These are phyloP conservation scores for Nomia melanderi DNA, from an alignment of 1,140 invertebrate species.

Conservation along the genomic window DNA sequence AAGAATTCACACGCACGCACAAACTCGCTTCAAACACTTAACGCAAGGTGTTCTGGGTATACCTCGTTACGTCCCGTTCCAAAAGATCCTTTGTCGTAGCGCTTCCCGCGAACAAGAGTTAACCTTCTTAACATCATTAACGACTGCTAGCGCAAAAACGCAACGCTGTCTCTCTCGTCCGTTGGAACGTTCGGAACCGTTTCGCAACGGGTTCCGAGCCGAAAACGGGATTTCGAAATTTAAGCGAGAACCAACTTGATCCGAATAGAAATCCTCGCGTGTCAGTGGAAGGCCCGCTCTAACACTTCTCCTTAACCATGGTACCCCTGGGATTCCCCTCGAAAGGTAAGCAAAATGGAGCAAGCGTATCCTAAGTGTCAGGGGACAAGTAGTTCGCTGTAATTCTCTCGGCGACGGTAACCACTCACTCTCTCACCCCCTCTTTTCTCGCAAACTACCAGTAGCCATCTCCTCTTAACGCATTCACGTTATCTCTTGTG, in stretches of 20 bases:
- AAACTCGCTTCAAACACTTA: constrained; percentile 24
- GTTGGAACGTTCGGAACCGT: too few relatives aligned
- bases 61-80: background rate
- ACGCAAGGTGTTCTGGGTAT: constrained; percentile 14
- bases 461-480: background rate
- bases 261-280: background rate
- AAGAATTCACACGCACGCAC: constrained; percentile 46
- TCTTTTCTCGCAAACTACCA: constrained; percentile 19
- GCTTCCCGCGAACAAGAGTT: constrained; percentile 5
- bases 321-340: constrained; percentile 4
- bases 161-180: too few relatives aligned
- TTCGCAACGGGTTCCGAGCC: too few relatives aligned
- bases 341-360: constrained; percentile 61
- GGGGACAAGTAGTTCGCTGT: constrained; percentile 14
- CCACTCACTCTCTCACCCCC: background rate
- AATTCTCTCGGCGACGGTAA: constrained; percentile 1
- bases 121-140: constrained; percentile 10
- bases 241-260: background rate
- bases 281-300: background rate
- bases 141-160: background rate
- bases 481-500: background rate
- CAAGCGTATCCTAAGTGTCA: constrained; percentile 46
- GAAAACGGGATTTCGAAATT: background rate
- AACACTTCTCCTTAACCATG: constrained; percentile 2
- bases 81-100: constrained; percentile 25